Base-by-base conservation (phyloP, 1,140 invertebrate genomes). In the Zaprionus ornatus region DNA sequence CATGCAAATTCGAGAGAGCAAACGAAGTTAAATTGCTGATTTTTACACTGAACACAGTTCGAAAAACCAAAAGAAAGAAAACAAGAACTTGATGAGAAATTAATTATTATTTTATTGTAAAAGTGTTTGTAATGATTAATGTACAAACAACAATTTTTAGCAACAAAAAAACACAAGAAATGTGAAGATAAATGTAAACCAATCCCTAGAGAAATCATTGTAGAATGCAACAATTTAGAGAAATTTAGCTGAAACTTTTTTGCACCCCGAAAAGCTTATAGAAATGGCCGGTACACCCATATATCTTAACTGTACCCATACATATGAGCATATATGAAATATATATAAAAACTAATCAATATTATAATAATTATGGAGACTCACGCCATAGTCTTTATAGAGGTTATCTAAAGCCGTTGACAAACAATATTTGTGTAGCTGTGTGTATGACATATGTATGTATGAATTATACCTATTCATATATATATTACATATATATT, bases 1-100 rank as follows among this genome's bases (percentile, higher is more conserved):
- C 23, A 42, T 4, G 25, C 5, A 40, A 61, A 84, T 72, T 84
- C 62, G 68, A 86, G 65, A 87, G 42, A 79, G 72, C 48, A 75
- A 84, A 82, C 52, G 55, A 79, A 79, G 77, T 69, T 55, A 79
- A 82, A 74, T 87, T 87, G 83, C 83, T 87, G 83, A 87, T 84
- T 88, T 88, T 87, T 88, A 87, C 84, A 86, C 79, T 25, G 82
- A 86, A 86, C 82, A 27, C 55, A 88, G 80, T 86, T 86, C 80
- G 54, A 83, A 71, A 69, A 65, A 75, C 13, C 2, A 9, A 17
- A 17, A 5, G 21, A 60, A 72, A 29, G 29, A 42, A 48, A 40
- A 32, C 19, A 23, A 55, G 32, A 61, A 65, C 40, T 57, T 80
- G 48, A 61, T 62, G 40, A 60, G 40, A 59, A 67, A 32, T 55